Base-by-base conservation (phyloP, 2,888 invertebrate genomes). In the Stratiomys singularior region DNA sequence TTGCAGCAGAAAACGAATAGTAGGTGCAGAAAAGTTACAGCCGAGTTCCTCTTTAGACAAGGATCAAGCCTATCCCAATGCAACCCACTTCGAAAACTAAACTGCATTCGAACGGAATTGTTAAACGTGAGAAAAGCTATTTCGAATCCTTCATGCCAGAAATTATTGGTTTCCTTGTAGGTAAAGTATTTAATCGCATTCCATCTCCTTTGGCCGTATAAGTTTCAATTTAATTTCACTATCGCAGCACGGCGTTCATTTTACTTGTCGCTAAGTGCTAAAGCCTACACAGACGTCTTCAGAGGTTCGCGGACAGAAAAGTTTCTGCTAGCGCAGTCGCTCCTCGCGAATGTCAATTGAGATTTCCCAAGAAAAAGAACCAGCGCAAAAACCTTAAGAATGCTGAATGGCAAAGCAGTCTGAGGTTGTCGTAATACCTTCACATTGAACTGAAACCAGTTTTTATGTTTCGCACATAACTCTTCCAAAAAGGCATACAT, bases 391-490 rank as follows among this genome's bases (percentile, higher is more conserved):
- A 60, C 60, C 60, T 25, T 60, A 60, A 60, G 60, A 60, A 60
- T 60, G 21, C 15, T 60, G 23, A 60, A 60, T 23, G 60, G 18
- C 23, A 25, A 25, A 60, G 15, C 60, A 60, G 66, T 44, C 64
- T 64, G 37, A 27, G 28, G 21, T 37, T 37, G 37, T 3, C 9
- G 37, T 37, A 30, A 44, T 66, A 44, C 13, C 66, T 66, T 66
- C 66, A 18, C 27, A 64, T 66, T 60, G 11, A 37, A 44, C 18
- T 66, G 18, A 44, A 66, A 66, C 66, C 37, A 66, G 66, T 66
- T 66, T 66, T 66, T 66, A n/a, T 66, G 44, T 66, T 66, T 66
- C 66, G 66, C 66, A 66, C 37, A 66, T 66, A 66, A 66, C 66
- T 66, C 66, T 66, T 66, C 66, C 37, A 21, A 66, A 66, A 30